Evolutionary conservation across 2,797 vertebrate species (phyloP).

Genomic region (Xenentodon cancila): DNA sequence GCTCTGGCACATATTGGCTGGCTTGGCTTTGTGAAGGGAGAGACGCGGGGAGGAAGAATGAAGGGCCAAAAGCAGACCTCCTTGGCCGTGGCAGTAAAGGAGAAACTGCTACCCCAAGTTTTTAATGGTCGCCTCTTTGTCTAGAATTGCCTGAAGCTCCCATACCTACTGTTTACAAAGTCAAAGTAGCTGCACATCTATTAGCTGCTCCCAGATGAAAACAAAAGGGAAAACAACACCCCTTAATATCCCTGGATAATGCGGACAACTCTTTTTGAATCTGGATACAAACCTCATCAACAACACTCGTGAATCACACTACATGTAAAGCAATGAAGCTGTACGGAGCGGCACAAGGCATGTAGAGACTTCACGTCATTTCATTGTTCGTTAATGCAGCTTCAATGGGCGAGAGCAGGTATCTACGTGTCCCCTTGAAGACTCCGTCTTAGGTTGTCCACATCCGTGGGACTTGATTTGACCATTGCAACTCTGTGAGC

Average conservation of each 20-base stretch:
- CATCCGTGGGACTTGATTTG: not conserved
- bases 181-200: slow-evolving; percentile 23
- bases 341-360: not conserved
- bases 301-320: too few relatives aligned
- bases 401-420: too few relatives aligned
- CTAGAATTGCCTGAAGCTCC: not conserved
- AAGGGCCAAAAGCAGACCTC: slow-evolving; percentile 60
- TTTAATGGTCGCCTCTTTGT: slow-evolving; percentile 49
- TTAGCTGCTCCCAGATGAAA: slow-evolving; percentile 1
- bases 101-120: slow-evolving; percentile 67
- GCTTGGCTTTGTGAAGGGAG: slow-evolving; percentile 68
- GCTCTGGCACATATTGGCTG: slow-evolving; percentile 75
- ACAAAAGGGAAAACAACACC: too few relatives aligned
- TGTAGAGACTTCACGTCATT: not conserved
- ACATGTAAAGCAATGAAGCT: not conserved
- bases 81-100: slow-evolving; percentile 52
- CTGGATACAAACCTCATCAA: too few relatives aligned
- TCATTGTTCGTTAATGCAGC: not conserved
- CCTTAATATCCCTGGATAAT: too few relatives aligned
- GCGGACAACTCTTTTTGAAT: too few relatives aligned
- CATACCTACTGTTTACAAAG: slow-evolving; percentile 21
- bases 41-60: slow-evolving; percentile 42
- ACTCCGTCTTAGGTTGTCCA: not conserved
- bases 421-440: not conserved
- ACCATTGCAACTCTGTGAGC: too few relatives aligned